Conservation (phyloP, 2,797 vertebrate genomes). For the Halcyon leucocephala region DNA sequence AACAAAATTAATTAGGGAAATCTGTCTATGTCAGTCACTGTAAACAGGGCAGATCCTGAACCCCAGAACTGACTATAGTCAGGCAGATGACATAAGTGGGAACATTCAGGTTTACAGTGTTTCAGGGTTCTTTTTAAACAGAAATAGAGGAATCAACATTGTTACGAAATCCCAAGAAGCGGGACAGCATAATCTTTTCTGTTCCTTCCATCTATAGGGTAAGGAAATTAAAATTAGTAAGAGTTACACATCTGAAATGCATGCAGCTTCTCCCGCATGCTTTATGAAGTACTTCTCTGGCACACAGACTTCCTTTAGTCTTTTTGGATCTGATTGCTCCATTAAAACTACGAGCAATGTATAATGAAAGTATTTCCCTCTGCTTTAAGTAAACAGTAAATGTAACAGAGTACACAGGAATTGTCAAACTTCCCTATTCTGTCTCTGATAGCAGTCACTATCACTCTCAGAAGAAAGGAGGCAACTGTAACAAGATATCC, state of each 20-base stretch:
- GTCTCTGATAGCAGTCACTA: background rate
- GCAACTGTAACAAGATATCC: background rate
- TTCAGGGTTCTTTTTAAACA: background rate
- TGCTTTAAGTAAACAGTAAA: background rate
- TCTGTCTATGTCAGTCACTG: background rate
- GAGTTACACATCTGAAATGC: background rate
- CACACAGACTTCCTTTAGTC: background rate
- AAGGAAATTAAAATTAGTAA: background rate
- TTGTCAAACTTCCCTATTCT: background rate
- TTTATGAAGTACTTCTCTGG: background rate
- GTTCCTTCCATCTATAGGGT: background rate
- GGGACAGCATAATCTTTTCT: background rate
- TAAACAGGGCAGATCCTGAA: background rate
- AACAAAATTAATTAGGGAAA: background rate
- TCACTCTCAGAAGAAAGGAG: background rate
- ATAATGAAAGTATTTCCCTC: background rate
- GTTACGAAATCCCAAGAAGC: background rate
- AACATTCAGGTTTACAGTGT: background rate
- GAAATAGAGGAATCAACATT: background rate
- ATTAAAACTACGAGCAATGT: background rate
- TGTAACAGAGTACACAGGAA: background rate
- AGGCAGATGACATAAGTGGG: background rate
- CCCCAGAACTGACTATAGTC: background rate
- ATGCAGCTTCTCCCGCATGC: background rate
- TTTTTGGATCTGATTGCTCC: background rate